These are phyloP conservation scores for Herminia tarsipennalis DNA, from an alignment of 2,888 invertebrate genomes.

Conservation along the genomic window DNA sequence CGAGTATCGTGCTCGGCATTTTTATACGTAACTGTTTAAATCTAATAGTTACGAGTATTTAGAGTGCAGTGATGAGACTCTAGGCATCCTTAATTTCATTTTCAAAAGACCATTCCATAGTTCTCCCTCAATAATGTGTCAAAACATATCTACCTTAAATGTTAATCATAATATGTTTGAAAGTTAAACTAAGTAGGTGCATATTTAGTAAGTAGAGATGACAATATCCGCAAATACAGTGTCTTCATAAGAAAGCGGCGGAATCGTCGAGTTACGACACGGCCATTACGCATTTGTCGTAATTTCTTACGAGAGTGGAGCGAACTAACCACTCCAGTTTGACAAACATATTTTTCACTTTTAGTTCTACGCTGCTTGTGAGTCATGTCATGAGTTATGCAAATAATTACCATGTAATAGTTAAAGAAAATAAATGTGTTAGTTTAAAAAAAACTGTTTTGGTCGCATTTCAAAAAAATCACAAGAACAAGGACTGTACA, in stretches of 20 bases:
- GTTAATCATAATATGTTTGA: constrained; percentile 31
- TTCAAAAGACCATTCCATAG: too few species aligned
- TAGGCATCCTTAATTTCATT: too few species aligned
- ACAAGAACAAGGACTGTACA: too few species aligned
- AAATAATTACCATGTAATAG: constrained; percentile 9
- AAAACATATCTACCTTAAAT: too few species aligned
- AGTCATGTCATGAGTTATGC: constrained; percentile 16
- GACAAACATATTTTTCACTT: constrained; percentile 50
- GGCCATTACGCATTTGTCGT: constrained; percentile 75
- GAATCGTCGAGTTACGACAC: constrained; percentile 72
- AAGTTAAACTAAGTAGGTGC: constrained; percentile 30
- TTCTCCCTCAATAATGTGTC: too few species aligned
- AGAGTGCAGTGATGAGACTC: too few species aligned
- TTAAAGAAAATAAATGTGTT: neutral
- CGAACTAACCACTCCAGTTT: constrained; percentile 52
- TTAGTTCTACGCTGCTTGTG: constrained; percentile 32
- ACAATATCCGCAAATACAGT: constrained; percentile 50
- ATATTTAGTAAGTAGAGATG: constrained; percentile 23
- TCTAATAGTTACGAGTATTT: too few species aligned
- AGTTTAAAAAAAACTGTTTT: neutral
- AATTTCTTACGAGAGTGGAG: constrained; percentile 74
- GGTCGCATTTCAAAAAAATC: neutral
- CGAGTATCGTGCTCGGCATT: too few species aligned
- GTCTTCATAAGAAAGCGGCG: constrained; percentile 57
- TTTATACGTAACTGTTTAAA: too few species aligned